Evolutionary conservation across 2,888 invertebrate species (phyloP).

Genomic region (Tenthredo scrophulariae): DNA sequence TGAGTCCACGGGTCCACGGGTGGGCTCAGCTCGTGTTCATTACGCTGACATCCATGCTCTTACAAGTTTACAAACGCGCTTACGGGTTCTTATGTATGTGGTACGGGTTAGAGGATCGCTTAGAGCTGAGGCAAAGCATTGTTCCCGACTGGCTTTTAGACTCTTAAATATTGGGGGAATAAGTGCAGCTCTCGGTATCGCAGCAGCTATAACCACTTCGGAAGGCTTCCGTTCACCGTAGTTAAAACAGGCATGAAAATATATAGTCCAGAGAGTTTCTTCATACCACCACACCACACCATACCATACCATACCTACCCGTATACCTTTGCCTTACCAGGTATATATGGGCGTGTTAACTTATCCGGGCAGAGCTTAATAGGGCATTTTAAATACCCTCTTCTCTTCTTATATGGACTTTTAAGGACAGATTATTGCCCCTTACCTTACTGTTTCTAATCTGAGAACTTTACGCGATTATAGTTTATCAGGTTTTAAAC

Average conservation of each 20-base stretch:
- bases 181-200: background rate
- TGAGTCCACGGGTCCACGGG: conserved; percentile 60
- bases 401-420: conserved; percentile 23
- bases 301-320: too few species aligned
- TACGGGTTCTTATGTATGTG: background rate
- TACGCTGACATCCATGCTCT: conserved; percentile 66
- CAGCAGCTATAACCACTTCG: background rate
- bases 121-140: conserved; percentile 17
- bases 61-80: conserved; percentile 42
- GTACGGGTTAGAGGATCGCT: conserved; percentile 2
- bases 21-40: conserved; percentile 71
- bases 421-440: background rate
- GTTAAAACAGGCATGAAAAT: conserved; percentile 24
- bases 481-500: background rate
- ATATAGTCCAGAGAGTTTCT: conserved; percentile 23
- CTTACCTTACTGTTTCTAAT: background rate
- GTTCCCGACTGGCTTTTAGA: conserved; percentile 35
- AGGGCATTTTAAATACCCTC: conserved; percentile 51
- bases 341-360: conserved; percentile 13
- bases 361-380: conserved; percentile 31
- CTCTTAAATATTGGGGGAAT: conserved; percentile 49
- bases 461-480: background rate
- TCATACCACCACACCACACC: background rate
- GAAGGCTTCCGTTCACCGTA: background rate
- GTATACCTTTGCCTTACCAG: conserved; percentile 2